Percentiles rank a stretch among this genome's conserved stretches.
phyloP scores from a whole-genome alignment of 2,888 invertebrate genomes.

The Autographa pulchrina region DNA sequence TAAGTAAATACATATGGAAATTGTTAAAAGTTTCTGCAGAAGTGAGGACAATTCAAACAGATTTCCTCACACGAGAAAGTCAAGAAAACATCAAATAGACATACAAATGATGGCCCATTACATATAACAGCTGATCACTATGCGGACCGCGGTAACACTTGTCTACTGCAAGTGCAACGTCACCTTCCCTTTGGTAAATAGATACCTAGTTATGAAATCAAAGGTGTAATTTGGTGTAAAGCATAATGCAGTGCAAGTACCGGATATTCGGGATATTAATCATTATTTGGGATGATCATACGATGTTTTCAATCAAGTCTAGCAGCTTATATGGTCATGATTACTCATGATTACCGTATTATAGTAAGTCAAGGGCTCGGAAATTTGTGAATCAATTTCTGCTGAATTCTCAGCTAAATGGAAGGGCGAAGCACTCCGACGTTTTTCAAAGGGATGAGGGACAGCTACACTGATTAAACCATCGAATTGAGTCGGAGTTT shows the following conservation, averaged over 20 bases:
- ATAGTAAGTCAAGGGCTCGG: too few relatives aligned
- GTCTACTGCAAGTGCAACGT: not conserved
- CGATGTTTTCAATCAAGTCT: not conserved
- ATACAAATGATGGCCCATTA: constrained; percentile 21
- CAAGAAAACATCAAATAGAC: constrained; percentile 21
- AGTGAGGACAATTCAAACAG: constrained; percentile 12
- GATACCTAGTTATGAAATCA: too few relatives aligned
- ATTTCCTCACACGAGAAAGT: constrained; percentile 34
- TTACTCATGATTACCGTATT: too few relatives aligned
- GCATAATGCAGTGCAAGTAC: not conserved
- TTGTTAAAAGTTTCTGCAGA: constrained; percentile 18
- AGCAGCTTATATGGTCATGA: too few relatives aligned
- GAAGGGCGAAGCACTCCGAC: too few relatives aligned
- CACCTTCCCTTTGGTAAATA: not conserved
- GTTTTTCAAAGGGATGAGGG: too few relatives aligned
- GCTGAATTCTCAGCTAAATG: too few relatives aligned
- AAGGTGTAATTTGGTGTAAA: too few relatives aligned
- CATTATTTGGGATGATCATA: not conserved
- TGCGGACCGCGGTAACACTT: constrained; percentile 28
- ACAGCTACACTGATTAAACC: too few relatives aligned
- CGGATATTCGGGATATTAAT: not conserved
- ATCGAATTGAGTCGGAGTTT: too few relatives aligned
- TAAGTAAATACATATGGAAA: not conserved
- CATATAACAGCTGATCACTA: constrained; percentile 24
- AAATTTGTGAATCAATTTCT: too few relatives aligned